Conservation (phyloP, 2,797 vertebrate genomes). For the Tragopan temminckii region DNA sequence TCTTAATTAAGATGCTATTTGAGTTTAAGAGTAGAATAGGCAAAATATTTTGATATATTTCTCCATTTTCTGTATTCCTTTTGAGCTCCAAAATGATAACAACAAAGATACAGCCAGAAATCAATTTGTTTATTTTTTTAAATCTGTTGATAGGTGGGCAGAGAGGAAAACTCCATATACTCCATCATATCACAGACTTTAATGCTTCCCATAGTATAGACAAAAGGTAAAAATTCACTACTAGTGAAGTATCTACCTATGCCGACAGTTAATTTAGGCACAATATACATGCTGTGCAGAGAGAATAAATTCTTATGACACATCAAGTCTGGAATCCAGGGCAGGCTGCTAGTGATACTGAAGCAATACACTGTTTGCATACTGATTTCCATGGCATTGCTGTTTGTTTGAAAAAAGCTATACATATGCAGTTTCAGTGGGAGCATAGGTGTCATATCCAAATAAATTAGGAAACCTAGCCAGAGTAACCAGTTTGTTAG, state of each 20-base stretch:
- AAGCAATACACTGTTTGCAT: neutral
- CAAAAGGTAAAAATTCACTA: slow-evolving; percentile 8
- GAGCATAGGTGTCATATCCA: neutral
- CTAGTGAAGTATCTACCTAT: neutral
- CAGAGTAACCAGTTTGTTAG: neutral
- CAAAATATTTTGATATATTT: neutral
- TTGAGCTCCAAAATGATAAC: neutral
- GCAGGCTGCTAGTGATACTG: neutral
- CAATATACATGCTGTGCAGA: neutral
- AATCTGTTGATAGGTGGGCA: neutral
- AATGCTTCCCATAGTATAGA: neutral
- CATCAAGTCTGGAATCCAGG: slow-evolving; percentile 17
- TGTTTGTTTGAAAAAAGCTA: neutral
- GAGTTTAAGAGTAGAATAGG: neutral
- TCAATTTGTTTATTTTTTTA: neutral
- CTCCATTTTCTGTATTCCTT: neutral
- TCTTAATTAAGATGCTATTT: neutral
- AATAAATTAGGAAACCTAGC: neutral
- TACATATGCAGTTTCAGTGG: neutral
- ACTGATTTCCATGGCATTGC: neutral
- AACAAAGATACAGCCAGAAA: neutral
- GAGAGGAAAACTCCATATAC: neutral
- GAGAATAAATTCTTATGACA: slow-evolving; percentile 38
- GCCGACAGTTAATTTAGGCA: slow-evolving; percentile 41
- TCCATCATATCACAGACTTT: neutral